Conservation (phyloP, 2,888 invertebrate species). For the Sialis lutaria region DNA sequence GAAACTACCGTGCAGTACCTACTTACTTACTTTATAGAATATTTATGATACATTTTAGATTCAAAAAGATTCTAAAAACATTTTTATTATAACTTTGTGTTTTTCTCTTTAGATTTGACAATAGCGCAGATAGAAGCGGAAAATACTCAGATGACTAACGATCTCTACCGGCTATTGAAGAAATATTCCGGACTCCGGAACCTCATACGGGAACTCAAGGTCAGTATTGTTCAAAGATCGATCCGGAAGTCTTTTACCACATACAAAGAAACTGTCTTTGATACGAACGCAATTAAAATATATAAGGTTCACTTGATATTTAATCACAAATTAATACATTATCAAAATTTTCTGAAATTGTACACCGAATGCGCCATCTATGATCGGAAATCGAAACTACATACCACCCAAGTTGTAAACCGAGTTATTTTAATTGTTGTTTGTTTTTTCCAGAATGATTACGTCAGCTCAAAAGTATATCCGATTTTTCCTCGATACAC, state of each 20-base stretch:
- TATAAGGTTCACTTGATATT: neutral
- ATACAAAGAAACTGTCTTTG: neutral
- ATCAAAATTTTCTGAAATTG: too few relatives aligned
- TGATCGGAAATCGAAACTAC: too few relatives aligned
- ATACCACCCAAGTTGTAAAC: too few relatives aligned
- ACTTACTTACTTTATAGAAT: too few relatives aligned
- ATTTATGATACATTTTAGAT: too few relatives aligned
- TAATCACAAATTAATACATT: neutral
- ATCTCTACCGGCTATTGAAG: constrained; percentile 77
- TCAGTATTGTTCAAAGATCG: constrained; percentile 20
- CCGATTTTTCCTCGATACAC: constrained; percentile 90
- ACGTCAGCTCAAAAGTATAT: constrained; percentile 80
- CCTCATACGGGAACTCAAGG: constrained; percentile 76
- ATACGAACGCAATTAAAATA: too few relatives aligned
- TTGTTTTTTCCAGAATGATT: constrained; percentile 52
- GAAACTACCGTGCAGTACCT: too few relatives aligned
- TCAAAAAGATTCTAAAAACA: too few relatives aligned
- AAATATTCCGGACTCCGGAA: constrained; percentile 81
- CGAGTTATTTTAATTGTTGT: neutral
- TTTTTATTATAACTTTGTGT: too few relatives aligned
- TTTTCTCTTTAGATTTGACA: constrained; percentile 61
- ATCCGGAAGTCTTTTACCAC: neutral
- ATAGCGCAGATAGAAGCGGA: constrained; percentile 83
- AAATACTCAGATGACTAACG: constrained; percentile 87
- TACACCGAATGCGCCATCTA: too few relatives aligned